phyloP scores from a whole-genome alignment of 2,797 vertebrate genomes.

The Amniataba percoides region DNA sequence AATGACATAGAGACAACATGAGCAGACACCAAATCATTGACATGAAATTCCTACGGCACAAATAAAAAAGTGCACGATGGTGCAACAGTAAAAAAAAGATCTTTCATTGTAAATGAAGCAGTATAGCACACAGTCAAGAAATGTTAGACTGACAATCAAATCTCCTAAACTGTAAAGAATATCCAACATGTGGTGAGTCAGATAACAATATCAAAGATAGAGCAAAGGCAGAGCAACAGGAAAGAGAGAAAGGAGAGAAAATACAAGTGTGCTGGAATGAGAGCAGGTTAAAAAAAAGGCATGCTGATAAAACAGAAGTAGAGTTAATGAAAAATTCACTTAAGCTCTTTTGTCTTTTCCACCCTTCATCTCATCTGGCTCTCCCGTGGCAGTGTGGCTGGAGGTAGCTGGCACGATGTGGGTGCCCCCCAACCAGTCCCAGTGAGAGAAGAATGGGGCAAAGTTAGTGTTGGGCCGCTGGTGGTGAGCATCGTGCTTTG shows the following conservation, averaged over 20 bases:
- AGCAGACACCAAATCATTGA: neutral
- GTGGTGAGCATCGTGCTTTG: conserved; percentile 87
- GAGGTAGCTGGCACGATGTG: conserved; percentile 52
- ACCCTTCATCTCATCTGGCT: conserved; percentile 58
- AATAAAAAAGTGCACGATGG: conserved; percentile 24
- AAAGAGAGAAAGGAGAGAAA: neutral
- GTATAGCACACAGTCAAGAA: conserved; percentile 13
- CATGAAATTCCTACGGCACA: conserved; percentile 4
- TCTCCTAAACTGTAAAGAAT: conserved; percentile 4
- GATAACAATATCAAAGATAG: neutral
- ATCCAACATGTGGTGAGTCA: neutral
- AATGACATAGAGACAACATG: conserved; percentile 1
- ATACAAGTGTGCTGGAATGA: conserved; percentile 13
- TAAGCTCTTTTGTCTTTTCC: conserved; percentile 65
- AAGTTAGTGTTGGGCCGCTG: conserved; percentile 85
- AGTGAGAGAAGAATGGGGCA: conserved; percentile 89
- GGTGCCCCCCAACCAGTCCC: conserved; percentile 88
- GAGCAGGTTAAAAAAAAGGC: conserved; percentile 36
- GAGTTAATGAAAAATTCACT: conserved; percentile 57
- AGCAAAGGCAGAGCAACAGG: neutral
- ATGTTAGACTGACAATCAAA: conserved; percentile 35
- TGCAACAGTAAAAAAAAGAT: too few relatives aligned
- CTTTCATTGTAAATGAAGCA: conserved; percentile 1
- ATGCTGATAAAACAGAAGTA: conserved; percentile 29
- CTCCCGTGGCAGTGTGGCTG: conserved; percentile 32